Conservation (phyloP, 2,888 invertebrate species). For the Lamellibrachia columna region DNA sequence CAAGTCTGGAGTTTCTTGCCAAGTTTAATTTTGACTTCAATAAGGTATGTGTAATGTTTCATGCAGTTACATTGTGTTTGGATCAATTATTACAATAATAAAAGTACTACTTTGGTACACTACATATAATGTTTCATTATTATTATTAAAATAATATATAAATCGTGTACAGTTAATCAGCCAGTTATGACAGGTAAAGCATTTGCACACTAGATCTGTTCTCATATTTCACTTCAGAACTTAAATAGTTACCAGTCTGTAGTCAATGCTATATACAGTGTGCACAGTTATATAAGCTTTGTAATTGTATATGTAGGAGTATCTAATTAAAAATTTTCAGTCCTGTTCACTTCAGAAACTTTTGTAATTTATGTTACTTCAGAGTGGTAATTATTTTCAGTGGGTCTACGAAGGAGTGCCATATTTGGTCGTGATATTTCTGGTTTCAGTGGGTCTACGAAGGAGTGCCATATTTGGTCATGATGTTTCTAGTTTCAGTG, state of each 20-base stretch:
- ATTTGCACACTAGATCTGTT: background rate
- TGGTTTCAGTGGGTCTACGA: too few species aligned
- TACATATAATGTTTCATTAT: background rate
- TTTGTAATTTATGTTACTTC: too few species aligned
- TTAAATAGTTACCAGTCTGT: background rate
- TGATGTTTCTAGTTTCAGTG: too few species aligned
- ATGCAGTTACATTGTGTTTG: background rate
- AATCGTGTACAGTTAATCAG: background rate
- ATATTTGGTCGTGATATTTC: too few species aligned
- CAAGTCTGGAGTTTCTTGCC: conserved; percentile 6
- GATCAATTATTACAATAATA: background rate
- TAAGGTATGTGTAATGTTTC: background rate
- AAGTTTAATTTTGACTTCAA: conserved; percentile 5
- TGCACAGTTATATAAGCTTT: too few species aligned
- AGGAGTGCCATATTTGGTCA: too few species aligned
- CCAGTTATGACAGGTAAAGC: background rate
- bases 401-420: too few species aligned
- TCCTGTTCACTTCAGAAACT: too few species aligned
- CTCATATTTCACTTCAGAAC: background rate
- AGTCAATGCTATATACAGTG: too few species aligned
- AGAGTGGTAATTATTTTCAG: too few species aligned
- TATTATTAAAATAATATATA: background rate
- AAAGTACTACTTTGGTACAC: background rate
- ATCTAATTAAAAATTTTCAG: too few species aligned
- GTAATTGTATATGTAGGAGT: too few species aligned